Evolutionary conservation across 2,888 invertebrate species (phyloP), one percentile per base, ranked within the genome.

Genomic region (Hypercompe scribonia): DNA sequence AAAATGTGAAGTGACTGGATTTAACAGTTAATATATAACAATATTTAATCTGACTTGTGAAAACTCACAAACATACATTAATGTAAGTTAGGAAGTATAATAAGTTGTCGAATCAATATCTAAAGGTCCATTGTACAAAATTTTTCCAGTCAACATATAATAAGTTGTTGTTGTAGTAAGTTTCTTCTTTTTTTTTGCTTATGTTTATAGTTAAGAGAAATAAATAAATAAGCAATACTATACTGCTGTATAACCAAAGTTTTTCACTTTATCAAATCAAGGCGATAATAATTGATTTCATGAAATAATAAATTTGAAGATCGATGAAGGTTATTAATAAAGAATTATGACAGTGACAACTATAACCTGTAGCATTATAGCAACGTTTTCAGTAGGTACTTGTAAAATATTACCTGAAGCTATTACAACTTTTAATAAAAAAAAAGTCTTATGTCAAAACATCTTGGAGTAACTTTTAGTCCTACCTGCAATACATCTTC

Each of bases 401-500:
- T 58, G 28, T 28, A 58, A 28, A 58, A 1, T 61, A 61, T 13
- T 31, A 31, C 2, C 7, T 15, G 18, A 58, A 15, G 11, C 28
- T 58, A 28, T 15, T 15, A 58, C 7, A 10, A 58, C n/a, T 10
- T 10, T n/a, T n/a, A n/a, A n/a, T n/a, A n/a, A n/a, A n/a, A n/a
- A n/a, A n/a, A n/a, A n/a, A n/a, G n/a, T n/a, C n/a, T n/a, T n/a
- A n/a, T n/a, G 21, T 18, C 11, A 34, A 46, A 24, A 67, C 24
- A n/a, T 36, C 3, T 50, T 50, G n/a, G 34, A 34, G 10, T 28
- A 28, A 68, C 15, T 11, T 58, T 54, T 36, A 36, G 42, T 46
- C 36, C 66, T 85, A 95, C 95, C 92, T 93, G 94, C 87, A 91
- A 92, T 3, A 94, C 94, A 90, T 96, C 96, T 81, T 96, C 96